Evolutionary conservation across 2,113 vertebrate genomes (phyloP).

Genomic region (Xiphophorus couchianus): DNA sequence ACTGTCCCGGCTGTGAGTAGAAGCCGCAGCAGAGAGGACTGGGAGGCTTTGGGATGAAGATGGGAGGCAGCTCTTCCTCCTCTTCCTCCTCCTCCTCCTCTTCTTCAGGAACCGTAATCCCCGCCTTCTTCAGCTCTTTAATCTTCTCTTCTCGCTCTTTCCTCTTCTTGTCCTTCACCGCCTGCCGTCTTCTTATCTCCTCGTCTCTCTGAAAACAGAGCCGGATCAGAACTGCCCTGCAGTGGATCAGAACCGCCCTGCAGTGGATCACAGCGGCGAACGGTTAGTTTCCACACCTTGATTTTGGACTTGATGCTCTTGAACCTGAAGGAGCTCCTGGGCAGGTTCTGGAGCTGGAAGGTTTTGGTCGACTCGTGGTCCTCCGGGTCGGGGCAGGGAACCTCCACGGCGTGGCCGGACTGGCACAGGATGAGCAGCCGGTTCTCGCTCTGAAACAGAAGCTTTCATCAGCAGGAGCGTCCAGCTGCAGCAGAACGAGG

Average conservation of each 20-base stretch:
- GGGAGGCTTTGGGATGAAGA: constrained; percentile 82
- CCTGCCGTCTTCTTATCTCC: constrained; percentile 77
- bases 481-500: background rate
- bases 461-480: background rate
- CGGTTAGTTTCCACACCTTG: constrained; percentile 76
- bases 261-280: background rate
- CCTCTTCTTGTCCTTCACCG: constrained; percentile 65
- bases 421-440: constrained; percentile 87
- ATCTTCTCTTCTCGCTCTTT: constrained; percentile 59
- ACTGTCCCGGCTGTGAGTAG: constrained; percentile 87
- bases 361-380: constrained; percentile 60
- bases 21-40: constrained; percentile 90
- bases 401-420: constrained; percentile 85
- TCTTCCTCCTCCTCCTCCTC: constrained; percentile 70
- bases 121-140: constrained; percentile 28
- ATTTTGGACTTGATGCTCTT: constrained; percentile 90
- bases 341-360: constrained; percentile 82
- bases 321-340: constrained; percentile 85
- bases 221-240: background rate
- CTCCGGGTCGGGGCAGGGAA: constrained; percentile 73
- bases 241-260: background rate
- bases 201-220: constrained; percentile 79
- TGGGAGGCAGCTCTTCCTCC: constrained; percentile 81
- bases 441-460: constrained; percentile 75
- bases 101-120: constrained; percentile 9